Evolutionary conservation across 2,797 vertebrate genomes (phyloP), one percentile per base, ranked within the genome.

Genomic region (Clarias laeviceps): DNA sequence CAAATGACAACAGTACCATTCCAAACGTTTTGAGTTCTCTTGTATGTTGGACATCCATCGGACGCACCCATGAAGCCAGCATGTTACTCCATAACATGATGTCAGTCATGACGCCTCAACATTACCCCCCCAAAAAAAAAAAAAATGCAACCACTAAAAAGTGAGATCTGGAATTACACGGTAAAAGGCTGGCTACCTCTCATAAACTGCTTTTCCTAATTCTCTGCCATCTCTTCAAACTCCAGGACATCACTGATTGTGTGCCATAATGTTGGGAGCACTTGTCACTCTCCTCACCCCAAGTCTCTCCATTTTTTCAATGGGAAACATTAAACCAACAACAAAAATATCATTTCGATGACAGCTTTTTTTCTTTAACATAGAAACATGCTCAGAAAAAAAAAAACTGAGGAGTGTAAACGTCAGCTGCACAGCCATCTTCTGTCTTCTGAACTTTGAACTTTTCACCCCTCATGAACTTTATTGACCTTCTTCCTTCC

Each of bases 381-480:
- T 95, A 92, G 92, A 94, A 94, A 91, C 92, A 93, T 93, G 90
- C 93, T 93, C 93, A 88, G 45, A 81, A 81, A 91, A 92, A 88
- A 94, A 89, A 81, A 80, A 91, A 92, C 86, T 92, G 93, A 92
- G 92, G 94, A 94, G 94, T 91, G 92, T 93, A 89, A 93, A 92
- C 92, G 91, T 93, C 93, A 94, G 94, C 94, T 92, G 93, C 91
- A 92, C 95, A 94, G 94, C 93, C 96, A 95, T 95, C 94, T 93
- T 94, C 94, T 95, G 94, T 96, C 94, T 93, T 95, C 96, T 96
- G 93, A 93, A 93, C 93, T 93, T 90, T 94, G 93, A 95, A 96
- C 95, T 96, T 96, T 94, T 94, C 95, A 95, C 93, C 92, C 94
- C 92, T 94, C 96, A 95, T 96, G 95, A 96, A 96, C 95, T 96